Evolutionary conservation across 2,888 invertebrate species (phyloP).

Genomic region (Harpalus rubripes): DNA sequence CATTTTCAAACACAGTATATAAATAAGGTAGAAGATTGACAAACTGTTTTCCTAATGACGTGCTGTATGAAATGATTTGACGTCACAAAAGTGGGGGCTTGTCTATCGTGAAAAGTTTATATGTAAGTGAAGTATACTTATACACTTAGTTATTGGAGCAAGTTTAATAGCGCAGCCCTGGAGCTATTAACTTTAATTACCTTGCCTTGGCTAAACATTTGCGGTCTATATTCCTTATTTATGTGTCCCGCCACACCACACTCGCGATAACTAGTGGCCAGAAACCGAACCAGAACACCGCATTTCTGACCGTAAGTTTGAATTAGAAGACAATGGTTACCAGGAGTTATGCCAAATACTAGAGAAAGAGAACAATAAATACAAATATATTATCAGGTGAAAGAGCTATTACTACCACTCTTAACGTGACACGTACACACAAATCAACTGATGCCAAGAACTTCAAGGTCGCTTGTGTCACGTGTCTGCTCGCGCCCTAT

Average conservation of each 20-base stretch:
- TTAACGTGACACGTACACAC: no score
- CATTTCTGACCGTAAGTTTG: not conserved
- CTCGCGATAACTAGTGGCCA: slow-evolving; percentile 8
- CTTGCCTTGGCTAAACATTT: slow-evolving; percentile 61
- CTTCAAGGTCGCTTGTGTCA: no score
- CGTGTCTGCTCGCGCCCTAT: no score
- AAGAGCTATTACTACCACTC: no score
- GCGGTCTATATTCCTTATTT: slow-evolving; percentile 64
- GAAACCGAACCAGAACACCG: not conserved
- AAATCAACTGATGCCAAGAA: no score
- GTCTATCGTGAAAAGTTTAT: no score
- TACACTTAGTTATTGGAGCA: not conserved
- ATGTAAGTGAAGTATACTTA: not conserved
- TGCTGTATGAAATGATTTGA: no score
- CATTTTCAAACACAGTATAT: no score
- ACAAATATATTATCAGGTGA: no score
- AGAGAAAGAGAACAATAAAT: not conserved
- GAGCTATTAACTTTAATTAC: slow-evolving; percentile 63
- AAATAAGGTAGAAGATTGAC: no score
- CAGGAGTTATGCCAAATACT: not conserved
- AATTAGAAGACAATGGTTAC: not conserved
- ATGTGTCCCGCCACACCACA: slow-evolving; percentile 26
- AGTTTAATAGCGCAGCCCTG: slow-evolving; percentile 49
- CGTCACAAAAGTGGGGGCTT: no score
- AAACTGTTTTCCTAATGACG: no score